Percentiles rank a stretch among this genome's conserved stretches.
Conservation (phyloP, 2,113 vertebrate species). For the Psettodes erumei region DNA sequence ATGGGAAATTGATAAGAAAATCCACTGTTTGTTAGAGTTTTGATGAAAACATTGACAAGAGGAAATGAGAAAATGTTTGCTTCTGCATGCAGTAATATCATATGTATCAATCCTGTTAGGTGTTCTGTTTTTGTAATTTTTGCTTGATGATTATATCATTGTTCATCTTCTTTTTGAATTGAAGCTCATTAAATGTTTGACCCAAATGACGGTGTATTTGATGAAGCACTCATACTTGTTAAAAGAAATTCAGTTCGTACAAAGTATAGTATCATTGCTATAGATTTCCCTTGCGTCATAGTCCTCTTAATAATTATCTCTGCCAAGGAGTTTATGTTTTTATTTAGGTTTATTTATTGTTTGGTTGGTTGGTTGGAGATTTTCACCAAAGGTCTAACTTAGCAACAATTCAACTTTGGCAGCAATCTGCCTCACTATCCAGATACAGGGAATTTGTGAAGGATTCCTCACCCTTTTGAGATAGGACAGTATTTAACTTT, state of each 20-base stretch:
- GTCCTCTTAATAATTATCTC: slow-evolving; percentile 66
- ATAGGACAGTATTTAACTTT: too few relatives aligned
- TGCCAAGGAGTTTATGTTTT: too few relatives aligned
- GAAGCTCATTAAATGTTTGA: slow-evolving; percentile 73
- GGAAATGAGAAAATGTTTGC: slow-evolving; percentile 77
- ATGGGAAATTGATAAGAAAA: slow-evolving; percentile 72
- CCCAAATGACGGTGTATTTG: slow-evolving; percentile 66
- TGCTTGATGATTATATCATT: slow-evolving; percentile 52
- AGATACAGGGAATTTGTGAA: too few relatives aligned
- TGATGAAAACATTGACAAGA: slow-evolving; percentile 69
- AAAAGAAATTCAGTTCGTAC: slow-evolving; percentile 58
- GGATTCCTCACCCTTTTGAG: too few relatives aligned
- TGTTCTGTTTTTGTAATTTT: slow-evolving; percentile 59
- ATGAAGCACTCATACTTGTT: slow-evolving; percentile 65
- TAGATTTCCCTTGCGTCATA: slow-evolving; percentile 55
- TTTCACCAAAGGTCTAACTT: too few relatives aligned
- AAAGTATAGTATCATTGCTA: slow-evolving; percentile 60
- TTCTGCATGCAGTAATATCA: slow-evolving; percentile 55
- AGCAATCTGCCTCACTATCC: too few relatives aligned
- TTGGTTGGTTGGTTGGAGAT: too few relatives aligned
- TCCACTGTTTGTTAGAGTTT: slow-evolving; percentile 55
- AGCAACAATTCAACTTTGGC: too few relatives aligned
- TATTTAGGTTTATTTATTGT: too few relatives aligned
- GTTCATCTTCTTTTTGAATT: slow-evolving; percentile 70
- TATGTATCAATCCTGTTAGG: slow-evolving; percentile 42